These are phyloP conservation scores for Drosophila grimshawi DNA, from an alignment of 1,140 invertebrate species.

Conservation along the genomic window DNA sequence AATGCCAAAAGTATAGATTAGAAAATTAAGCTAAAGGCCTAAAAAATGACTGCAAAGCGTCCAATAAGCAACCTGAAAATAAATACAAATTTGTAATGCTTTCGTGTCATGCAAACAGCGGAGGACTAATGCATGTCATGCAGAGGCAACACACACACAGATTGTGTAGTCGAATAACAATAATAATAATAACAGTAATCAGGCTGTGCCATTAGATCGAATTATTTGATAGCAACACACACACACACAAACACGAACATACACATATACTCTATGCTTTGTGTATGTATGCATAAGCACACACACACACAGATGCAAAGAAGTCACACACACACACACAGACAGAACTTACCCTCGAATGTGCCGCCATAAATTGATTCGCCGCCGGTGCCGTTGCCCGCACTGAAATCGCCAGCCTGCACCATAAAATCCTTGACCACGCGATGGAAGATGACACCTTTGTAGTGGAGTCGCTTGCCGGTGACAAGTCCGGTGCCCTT, in stretches of 20 bases:
- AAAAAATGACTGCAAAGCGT: too few relatives aligned
- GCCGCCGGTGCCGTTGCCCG: constrained; percentile 95
- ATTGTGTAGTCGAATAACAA: neutral
- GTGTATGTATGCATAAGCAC: neutral
- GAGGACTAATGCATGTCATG: neutral
- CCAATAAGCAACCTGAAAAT: too few relatives aligned
- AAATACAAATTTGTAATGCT: neutral
- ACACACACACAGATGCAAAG: neutral
- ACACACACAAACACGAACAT: neutral
- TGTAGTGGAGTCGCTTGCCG: constrained; percentile 90
- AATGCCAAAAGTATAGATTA: too few relatives aligned
- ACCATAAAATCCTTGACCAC: constrained; percentile 98
- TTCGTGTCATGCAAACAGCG: neutral
- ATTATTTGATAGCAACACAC: constrained; percentile 1
- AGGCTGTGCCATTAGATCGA: neutral
- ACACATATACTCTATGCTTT: neutral
- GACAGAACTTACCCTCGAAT: constrained; percentile 89
- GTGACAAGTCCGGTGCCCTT: constrained; percentile 90
- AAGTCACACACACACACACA: constrained; percentile 10
- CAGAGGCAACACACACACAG: neutral
- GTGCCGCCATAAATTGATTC: constrained; percentile 96
- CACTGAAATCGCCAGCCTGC: constrained; percentile 94
- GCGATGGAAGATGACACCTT: constrained; percentile 94
- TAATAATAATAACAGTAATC: neutral
- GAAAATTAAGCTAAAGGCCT: too few relatives aligned